These are phyloP conservation scores for Crioceris asparagi DNA, from an alignment of 2,888 invertebrate genomes.

Conservation along the genomic window DNA sequence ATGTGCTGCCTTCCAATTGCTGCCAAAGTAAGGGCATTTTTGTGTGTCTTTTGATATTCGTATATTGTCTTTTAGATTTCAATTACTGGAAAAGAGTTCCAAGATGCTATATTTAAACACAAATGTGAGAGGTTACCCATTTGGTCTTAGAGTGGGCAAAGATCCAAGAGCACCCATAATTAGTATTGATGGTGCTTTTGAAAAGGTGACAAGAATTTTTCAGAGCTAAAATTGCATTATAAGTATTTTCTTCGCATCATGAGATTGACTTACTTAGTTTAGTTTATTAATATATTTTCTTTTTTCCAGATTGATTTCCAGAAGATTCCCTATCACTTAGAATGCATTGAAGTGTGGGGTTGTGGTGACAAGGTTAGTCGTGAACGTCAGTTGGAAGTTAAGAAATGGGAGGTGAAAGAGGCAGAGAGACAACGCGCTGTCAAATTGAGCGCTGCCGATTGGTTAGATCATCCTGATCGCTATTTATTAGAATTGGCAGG, in stretches of 20 bases:
- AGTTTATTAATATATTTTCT: too few relatives aligned
- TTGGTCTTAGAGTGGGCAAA: conserved; percentile 70
- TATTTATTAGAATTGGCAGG: conserved; percentile 83
- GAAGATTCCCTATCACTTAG: conserved; percentile 53
- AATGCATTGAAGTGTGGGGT: conserved; percentile 69
- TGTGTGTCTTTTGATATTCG: not conserved
- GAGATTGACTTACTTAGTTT: too few relatives aligned
- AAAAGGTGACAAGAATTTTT: too few relatives aligned
- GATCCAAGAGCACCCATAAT: conserved; percentile 70
- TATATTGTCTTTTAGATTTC: conserved; percentile 35
- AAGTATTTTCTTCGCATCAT: too few relatives aligned
- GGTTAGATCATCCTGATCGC: conserved; percentile 92
- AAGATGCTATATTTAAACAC: conserved; percentile 80
- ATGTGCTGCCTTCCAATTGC: conserved; percentile 63
- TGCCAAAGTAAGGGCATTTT: conserved; percentile 49
- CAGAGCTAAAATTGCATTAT: too few relatives aligned
- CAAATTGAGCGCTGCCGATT: conserved; percentile 79
- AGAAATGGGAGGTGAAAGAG: conserved; percentile 70
- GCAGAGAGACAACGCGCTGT: conserved; percentile 77
- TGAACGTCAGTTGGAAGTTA: conserved; percentile 77
- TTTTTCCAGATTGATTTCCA: conserved; percentile 45
- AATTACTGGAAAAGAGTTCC: conserved; percentile 50
- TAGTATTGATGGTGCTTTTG: conserved; percentile 63
- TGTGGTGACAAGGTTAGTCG: conserved; percentile 70
- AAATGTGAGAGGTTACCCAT: conserved; percentile 71